phyloP scores from a whole-genome alignment of 2,888 invertebrate species.

The Dascillus cervinus region DNA sequence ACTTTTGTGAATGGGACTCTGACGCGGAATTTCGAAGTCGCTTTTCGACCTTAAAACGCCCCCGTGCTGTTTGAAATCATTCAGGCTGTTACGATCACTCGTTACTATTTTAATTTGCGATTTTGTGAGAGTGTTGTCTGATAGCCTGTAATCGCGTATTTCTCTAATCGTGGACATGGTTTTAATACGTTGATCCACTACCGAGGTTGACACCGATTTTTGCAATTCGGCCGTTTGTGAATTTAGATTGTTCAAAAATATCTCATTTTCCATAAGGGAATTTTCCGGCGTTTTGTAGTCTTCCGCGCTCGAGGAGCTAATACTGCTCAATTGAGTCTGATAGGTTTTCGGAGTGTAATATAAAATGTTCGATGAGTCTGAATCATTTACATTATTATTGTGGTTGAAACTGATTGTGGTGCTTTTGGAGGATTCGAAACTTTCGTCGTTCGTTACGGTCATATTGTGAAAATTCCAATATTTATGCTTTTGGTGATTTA shows the following conservation, averaged over 20 bases:
- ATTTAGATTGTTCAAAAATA: constrained; percentile 29
- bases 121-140: constrained; percentile 1
- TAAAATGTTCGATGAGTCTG: constrained; percentile 9
- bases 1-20: constrained; percentile 8
- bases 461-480: no score
- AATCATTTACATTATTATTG: background rate
- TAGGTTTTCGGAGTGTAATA: constrained; percentile 26
- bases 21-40: constrained; percentile 35
- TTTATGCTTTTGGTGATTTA: no score
- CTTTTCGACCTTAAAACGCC: constrained; percentile 37
- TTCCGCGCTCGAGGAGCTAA: constrained; percentile 29
- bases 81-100: constrained; percentile 8
- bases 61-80: constrained; percentile 6
- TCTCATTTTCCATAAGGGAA: constrained; percentile 22
- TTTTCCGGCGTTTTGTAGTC: constrained; percentile 35
- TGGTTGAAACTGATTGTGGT: no score
- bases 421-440: no score
- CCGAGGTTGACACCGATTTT: constrained; percentile 31
- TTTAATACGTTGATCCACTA: constrained; percentile 24
- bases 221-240: constrained; percentile 24
- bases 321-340: constrained; percentile 28
- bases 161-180: constrained; percentile 14
- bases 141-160: constrained; percentile 9
- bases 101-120: constrained; percentile 1
- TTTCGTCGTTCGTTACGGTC: no score